Evolutionary conservation across 2,888 invertebrate species (phyloP), one percentile per base, ranked within the genome.

Genomic region (Parasteatoda lunata): DNA sequence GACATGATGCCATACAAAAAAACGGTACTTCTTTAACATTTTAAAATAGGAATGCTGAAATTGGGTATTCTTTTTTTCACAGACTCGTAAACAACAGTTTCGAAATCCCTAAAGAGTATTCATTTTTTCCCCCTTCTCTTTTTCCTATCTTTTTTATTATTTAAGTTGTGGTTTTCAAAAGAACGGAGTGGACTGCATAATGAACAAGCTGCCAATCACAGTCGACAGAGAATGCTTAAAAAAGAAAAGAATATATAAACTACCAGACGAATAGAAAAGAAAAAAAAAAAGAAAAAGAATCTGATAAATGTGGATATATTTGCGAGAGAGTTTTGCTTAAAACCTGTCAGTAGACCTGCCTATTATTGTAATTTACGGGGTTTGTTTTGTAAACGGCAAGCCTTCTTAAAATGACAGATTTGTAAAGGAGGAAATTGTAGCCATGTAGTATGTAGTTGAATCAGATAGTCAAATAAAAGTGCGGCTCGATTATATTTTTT

Each of bases 161-260:
- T 59, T 59, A 59, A 59, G n/a, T 59, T 59, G 59, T 59, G 66
- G 66, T 30, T 68, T 9, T 3, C 9, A n/a, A 59, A 59, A 13
- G 59, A 52, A 45, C 1, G 45, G 45, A 51, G n/a, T 49, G 59
- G 78, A 75, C 66, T 80, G 72, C 66, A 81, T 81, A 81, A 81
- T 81, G 81, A 81, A 81, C 51, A 54, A 66, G 59, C 75, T 81
- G 81, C 68, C 81, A 81, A 54, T 81, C 81, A 81, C 68, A 48
- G 15, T 45, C 69, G 81, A 75, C 81, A 81, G 80, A 66, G 30
- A 65, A 59, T 30, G 15, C 68, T 11, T 68, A 48, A 81, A 68
- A 81, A 81, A 59, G 47, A 45, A 48, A 69, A 73, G 30, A 30
- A 30, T 30, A 81, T 81, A 59, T 49, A 64, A 52, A 15, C 59